Base-by-base conservation (phyloP, 2,797 vertebrate genomes). In the Lagocephalus sceleratus region DNA sequence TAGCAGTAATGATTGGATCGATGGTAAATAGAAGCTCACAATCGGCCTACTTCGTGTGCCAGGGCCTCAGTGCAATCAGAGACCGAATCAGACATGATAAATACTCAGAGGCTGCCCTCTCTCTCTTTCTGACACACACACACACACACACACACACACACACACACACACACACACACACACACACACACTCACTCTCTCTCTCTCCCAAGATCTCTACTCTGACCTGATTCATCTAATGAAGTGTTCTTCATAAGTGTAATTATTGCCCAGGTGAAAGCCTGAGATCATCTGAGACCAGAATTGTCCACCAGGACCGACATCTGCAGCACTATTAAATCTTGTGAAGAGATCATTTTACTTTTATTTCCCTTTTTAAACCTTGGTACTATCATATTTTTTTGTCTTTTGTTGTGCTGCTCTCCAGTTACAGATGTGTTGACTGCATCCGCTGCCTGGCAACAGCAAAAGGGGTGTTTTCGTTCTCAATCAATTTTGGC, bases 191-290 rank as follows among this genome's bases (percentile, higher is more conserved):
- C 20, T 16, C 1, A 7, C 16, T 4, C 38, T 14, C 23, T 12
- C 53, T 44, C 57, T 25, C 25, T 2, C 20, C 29, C n/a, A n/a
- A n/a, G n/a, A 3, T 51, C 32, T 48, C 29, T 42, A 25, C 41
- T 73, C 68, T 77, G 78, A 85, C 84, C 79, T 71, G 66, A 76
- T 85, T 82, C 63, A 41, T 66, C 35, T 81, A 84, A 88, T 73
- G 65, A 85, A 87, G 71, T 65, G 71, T 64, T 60, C 71, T 72
- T 66, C 73, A 81, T 85, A 63, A 77, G 63, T 38, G 19, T 65
- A 72, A 67, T 76, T 73, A 78, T 78, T 67, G 75, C 74, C 73
- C 63, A 63, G 66, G 66, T 50, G 49, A 75, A 46, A 63, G 71
- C 51, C 49, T 5, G 54, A 54, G 57, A 78, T 73, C 62, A 57